Base-by-base conservation (phyloP, 2,888 invertebrate genomes). In the Leucophora obtusa region DNA sequence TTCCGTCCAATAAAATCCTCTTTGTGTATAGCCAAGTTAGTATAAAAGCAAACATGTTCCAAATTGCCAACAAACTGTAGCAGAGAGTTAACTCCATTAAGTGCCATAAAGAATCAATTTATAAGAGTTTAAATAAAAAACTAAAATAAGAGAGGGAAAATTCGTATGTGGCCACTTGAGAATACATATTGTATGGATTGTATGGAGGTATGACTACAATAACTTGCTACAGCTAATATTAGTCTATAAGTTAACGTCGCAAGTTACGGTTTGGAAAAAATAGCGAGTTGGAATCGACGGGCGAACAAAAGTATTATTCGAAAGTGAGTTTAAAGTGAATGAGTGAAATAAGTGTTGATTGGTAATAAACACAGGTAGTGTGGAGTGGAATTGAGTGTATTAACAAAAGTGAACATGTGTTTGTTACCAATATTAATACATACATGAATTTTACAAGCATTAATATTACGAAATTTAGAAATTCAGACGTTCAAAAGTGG, bases 181-280 rank as follows among this genome's bases (percentile, higher is more conserved):
- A 43, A 43, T 14, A 14, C 14, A 43, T 8, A 35, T 9, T 43
- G 43, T 43, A 43, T 5, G 2, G 14, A 43, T 11, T 43, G 63
- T 51, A 17, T 51, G 50, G n/a, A 14, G 66, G 63, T 56, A 65
- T 77, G 43, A 38, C 51, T 51, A 66, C 77, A 73, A 73, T 51
- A 73, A 54, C 47, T 56, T 62, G 15, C 21, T 54, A 56, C 54
- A 56, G 5, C 33, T 58, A 28, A 63, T 50, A 69, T 66, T 38
- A 81, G 81, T 81, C 69, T 81, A 70, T 70, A 58, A 73, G 33
- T 77, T 62, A 70, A 72, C 65, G 56, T 77, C 47, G 77, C 43
- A 69, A 53, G 77, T 60, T 73, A 70, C 59, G 50, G 77, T 77
- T 74, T 60, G 51, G 33, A 63, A 65, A 43, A 47, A 47, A 28